Evolutionary conservation across 2,113 vertebrate genomes (phyloP), one percentile per base, ranked within the genome.

Genomic region (Protobothrops mucrosquamatus): DNA sequence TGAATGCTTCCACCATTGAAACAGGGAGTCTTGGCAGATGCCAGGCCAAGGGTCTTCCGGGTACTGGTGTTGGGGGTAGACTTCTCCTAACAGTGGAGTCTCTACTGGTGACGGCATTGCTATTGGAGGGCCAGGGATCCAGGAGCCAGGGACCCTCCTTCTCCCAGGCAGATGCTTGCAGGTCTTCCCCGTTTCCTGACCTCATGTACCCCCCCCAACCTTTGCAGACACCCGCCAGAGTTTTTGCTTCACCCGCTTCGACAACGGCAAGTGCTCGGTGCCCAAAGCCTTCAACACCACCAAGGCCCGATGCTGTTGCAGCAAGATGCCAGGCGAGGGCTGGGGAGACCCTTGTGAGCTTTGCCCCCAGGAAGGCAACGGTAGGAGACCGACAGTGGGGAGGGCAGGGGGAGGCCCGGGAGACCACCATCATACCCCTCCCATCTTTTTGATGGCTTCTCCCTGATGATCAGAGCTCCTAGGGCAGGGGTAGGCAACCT

Each of bases 341-440:
- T 99, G 99, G 99, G 98, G 98, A 0, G 98, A 99, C 22, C 99
- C 99, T n/a, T 99, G 99, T 2, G 98, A 99, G 95, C 98, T 99
- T 92, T 99, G 99, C 92, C 99, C 99, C 0, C 97, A 98, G 88
- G 98, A 98, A 54, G 98, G 92, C 0, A 98, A 99, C 0, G 98
- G 99, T 99, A 94, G 95, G 98, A 86, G 7, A 4, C 46, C 1
- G 26, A 61, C 7, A 24, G 24, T 15, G 43, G 43, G 85, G 34
- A 23, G 20, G 81, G 20, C 39, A 24, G 18, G 1, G 43, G 4
- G 46, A 34, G 43, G 22, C 12, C 4, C 2, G 2, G 86, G 48
- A 29, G 59, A 1, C 10, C 24, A 11, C 26, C 69, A 81, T 2
- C n/a, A 3, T 81, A 8, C 69, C n/a, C n/a, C 2, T 39, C n/a